A percentile compares a stretch with the other conserved stretches of the same genome.
These are phyloP conservation scores for Agriotes lineatus DNA, from an alignment of 2,888 invertebrate genomes.

Conservation along the genomic window DNA sequence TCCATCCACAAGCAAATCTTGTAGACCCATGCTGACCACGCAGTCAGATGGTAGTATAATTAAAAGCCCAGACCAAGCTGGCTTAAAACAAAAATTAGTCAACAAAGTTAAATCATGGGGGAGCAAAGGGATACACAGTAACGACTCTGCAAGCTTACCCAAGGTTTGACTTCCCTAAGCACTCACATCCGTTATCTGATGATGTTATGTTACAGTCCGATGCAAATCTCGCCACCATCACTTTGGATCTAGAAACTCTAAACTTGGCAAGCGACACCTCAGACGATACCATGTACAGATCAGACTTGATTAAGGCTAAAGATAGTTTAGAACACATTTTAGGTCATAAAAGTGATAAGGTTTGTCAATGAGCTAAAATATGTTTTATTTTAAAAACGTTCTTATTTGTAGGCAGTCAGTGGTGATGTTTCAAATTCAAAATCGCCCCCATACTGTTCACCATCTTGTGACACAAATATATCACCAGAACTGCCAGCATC, in stretches of 20 bases:
- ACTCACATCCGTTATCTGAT: neutral
- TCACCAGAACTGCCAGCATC: slow-evolving; percentile 48
- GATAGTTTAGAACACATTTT: slow-evolving; percentile 59
- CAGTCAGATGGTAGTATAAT: slow-evolving; percentile 47
- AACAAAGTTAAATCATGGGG: slow-evolving; percentile 48
- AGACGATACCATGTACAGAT: slow-evolving; percentile 46
- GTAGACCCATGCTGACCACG: slow-evolving; percentile 36
- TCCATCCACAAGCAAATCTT: slow-evolving; percentile 22
- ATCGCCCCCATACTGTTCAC: slow-evolving; percentile 47
- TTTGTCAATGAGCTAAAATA: slow-evolving; percentile 16
- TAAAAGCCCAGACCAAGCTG: slow-evolving; percentile 27
- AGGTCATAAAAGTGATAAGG: slow-evolving; percentile 52
- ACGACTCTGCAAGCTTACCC: neutral
- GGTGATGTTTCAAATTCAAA: slow-evolving; percentile 48
- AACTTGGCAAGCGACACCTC: slow-evolving; percentile 45
- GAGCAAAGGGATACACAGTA: slow-evolving; percentile 10
- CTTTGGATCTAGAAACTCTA: slow-evolving; percentile 45
- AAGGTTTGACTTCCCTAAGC: neutral
- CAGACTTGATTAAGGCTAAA: slow-evolving; percentile 53
- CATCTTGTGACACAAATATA: slow-evolving; percentile 44
- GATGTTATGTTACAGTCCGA: slow-evolving; percentile 29
- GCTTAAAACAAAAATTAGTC: slow-evolving; percentile 48
- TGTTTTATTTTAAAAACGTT: too few species aligned
- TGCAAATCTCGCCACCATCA: slow-evolving; percentile 25
- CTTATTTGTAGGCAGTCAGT: slow-evolving; percentile 16